Conservation (phyloP, 2,888 invertebrate genomes). For the Ptycholaimellus sp. region DNA sequence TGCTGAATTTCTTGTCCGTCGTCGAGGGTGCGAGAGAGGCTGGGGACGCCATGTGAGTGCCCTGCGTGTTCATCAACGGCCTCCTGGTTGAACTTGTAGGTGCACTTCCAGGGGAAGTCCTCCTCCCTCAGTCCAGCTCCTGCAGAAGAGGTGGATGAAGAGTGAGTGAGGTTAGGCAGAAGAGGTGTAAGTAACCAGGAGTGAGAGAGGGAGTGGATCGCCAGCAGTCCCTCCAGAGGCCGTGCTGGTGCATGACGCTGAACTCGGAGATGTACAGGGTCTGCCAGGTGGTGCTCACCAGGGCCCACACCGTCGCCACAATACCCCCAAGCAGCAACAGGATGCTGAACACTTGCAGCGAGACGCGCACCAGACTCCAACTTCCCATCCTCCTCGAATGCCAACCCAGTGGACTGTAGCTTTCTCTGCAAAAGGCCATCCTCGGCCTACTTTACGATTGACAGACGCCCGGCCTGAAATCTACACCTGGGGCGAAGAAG, state of each 20-base stretch:
- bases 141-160: neutral
- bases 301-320: no score
- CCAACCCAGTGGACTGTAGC: no score
- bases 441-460: no score
- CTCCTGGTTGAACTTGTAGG: slow-evolving; percentile 11
- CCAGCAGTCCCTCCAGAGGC: slow-evolving; percentile 12
- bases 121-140: neutral
- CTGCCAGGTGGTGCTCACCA: no score
- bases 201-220: neutral
- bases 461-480: no score
- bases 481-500: no score
- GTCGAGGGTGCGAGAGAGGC: slow-evolving; percentile 4
- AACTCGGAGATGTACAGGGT: slow-evolving; percentile 10
- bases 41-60: slow-evolving; percentile 1
- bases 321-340: no score
- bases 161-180: neutral
- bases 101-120: slow-evolving; percentile 6
- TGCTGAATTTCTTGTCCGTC: slow-evolving; percentile 10
- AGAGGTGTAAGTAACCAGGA: neutral
- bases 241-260: slow-evolving; percentile 10
- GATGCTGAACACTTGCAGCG: no score
- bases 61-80: slow-evolving; percentile 1
- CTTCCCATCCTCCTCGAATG: no score
- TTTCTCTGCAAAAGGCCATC: no score
- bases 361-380: no score